Conservation (phyloP, 2,113 vertebrate species). For the Onychorhynchus coronatus region DNA sequence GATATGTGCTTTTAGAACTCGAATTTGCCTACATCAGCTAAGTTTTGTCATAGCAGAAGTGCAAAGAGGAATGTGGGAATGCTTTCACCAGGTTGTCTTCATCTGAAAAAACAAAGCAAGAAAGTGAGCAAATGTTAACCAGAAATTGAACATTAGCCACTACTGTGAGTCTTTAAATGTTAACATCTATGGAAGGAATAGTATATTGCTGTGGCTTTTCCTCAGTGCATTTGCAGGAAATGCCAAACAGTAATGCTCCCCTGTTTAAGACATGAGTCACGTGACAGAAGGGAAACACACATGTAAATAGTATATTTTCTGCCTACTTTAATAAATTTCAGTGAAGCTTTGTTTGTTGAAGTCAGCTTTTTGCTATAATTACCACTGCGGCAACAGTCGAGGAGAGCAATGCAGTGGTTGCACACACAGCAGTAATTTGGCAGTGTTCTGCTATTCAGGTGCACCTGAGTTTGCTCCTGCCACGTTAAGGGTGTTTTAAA, state of each 20-base stretch:
- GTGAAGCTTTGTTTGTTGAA: neutral
- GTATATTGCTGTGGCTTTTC: slow-evolving; percentile 40
- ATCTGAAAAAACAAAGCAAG: slow-evolving; percentile 4
- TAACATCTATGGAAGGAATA: slow-evolving; percentile 26
- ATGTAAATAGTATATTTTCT: neutral
- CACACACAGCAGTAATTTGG: neutral
- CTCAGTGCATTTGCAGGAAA: slow-evolving; percentile 49
- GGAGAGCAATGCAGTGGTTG: neutral
- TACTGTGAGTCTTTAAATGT: slow-evolving; percentile 12
- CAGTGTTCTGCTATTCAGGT: neutral
- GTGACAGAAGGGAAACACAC: neutral
- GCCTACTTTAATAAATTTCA: neutral
- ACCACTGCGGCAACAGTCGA: neutral
- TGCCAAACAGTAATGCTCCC: neutral
- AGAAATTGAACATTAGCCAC: slow-evolving; percentile 5
- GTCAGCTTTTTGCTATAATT: neutral
- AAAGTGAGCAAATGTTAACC: slow-evolving; percentile 16
- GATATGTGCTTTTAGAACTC: neutral
- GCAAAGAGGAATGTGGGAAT: neutral
- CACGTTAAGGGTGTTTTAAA: neutral
- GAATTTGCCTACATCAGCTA: slow-evolving; percentile 7
- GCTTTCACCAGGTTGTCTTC: slow-evolving; percentile 53
- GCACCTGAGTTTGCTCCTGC: neutral
- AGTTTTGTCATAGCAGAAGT: slow-evolving; percentile 4
- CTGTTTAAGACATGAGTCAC: neutral